Base-by-base conservation (phyloP, 2,888 invertebrate species). In the Chrysotoxum bicinctum region DNA sequence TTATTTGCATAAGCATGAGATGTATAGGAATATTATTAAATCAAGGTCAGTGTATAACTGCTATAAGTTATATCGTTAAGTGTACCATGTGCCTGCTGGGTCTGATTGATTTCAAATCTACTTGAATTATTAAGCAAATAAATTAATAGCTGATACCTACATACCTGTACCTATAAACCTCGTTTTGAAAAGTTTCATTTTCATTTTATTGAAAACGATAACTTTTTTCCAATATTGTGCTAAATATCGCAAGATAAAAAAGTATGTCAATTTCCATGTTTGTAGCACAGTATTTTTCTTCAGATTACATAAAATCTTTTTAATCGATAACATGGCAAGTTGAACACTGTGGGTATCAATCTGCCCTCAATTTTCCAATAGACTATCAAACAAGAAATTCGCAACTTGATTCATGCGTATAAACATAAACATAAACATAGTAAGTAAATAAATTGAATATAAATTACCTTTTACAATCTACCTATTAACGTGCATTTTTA, bases 241-340 rank as follows among this genome's bases (percentile, higher is more conserved):
- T 50, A 26, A 50, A 50, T 26, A 50, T n/a, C 7, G n/a, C 14
- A 50, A 23, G 48, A 50, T 50, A 26, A 50, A 50, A 50, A 50
- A 26, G 50, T 50, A 26, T 50, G 50, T 50, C 50, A 50, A 50
- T 50, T 23, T 50, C 50, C 14, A 50, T 26, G 50, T 26, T 50
- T 50, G 50, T 8, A 50, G 50, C 8, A 26, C 48, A 21, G 16
- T 50, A 50, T 26, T 50, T 50, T 14, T 50, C 50, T 50, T 50
- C n/a, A 26, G 50, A 26, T 50, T 50, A 50, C 50, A 50, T 50
- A 50, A 50, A 50, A 50, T n/a, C 23, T 50, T 26, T 50, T 23
- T 26, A 50, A 50, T 8, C 14, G 50, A 50, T 50, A 50, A 50
- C 23, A 45, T 12, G 19, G 45, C 45, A 45, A 19, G 10, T 45